Evolutionary conservation across 2,797 vertebrate genomes (phyloP).

Genomic region (Chelon labrosus): DNA sequence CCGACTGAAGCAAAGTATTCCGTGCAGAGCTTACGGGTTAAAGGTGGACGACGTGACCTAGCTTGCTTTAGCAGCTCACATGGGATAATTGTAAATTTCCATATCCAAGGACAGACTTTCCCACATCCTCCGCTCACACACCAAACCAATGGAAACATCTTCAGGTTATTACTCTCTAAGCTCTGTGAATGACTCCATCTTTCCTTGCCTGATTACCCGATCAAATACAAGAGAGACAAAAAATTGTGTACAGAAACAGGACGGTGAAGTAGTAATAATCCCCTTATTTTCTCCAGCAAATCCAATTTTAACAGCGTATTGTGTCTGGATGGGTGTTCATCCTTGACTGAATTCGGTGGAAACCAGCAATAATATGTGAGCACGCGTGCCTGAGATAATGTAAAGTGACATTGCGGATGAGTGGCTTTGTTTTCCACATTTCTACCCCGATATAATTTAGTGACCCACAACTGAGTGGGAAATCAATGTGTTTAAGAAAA

Average conservation of each 20-base stretch:
- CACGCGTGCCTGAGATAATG: conserved; percentile 64
- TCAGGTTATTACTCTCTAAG: conserved; percentile 74
- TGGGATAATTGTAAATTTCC: conserved; percentile 63
- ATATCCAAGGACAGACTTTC: conserved; percentile 60
- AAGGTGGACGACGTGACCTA: conserved; percentile 56
- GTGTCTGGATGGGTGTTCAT: conserved; percentile 66
- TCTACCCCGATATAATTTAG: conserved; percentile 63
- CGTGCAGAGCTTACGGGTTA: conserved; percentile 28
- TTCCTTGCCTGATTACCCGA: conserved; percentile 71
- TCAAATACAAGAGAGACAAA: conserved; percentile 71
- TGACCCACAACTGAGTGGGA: conserved; percentile 31
- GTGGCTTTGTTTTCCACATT: conserved; percentile 59
- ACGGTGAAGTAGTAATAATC: conserved; percentile 73
- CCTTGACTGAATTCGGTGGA: conserved; percentile 76
- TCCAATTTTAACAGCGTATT: conserved; percentile 76
- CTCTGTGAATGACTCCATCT: conserved; percentile 71
- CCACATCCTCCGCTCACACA: conserved; percentile 5
- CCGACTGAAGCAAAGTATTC: conserved; percentile 40
- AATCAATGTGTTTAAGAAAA: conserved; percentile 43
- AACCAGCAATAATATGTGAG: conserved; percentile 59
- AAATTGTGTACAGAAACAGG: conserved; percentile 60
- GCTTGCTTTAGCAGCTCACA: conserved; percentile 40
- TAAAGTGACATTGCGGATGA: conserved; percentile 73
- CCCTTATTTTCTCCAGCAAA: conserved; percentile 66
- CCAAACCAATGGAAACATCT: conserved; percentile 40